A percentile compares a stretch with the other conserved stretches of the same genome.
Conservation (phyloP, 2,888 invertebrate species). For the Pemphredon lugubris region DNA sequence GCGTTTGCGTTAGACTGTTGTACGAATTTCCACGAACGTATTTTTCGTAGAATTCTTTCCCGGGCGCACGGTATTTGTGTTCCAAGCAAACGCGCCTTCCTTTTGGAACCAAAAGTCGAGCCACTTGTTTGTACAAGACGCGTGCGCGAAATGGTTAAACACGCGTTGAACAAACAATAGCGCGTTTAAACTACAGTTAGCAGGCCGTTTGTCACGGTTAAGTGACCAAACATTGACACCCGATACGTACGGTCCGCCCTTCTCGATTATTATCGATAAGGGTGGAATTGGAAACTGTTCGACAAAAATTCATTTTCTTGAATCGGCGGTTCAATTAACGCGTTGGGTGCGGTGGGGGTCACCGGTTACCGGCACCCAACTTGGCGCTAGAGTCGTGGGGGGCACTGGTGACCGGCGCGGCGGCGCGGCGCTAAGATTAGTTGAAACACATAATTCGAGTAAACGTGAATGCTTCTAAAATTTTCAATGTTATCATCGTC, state of each 20-base stretch:
- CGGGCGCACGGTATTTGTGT: slow-evolving; percentile 1
- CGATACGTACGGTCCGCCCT: slow-evolving; percentile 48
- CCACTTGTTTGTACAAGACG: slow-evolving; percentile 57
- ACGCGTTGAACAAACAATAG: slow-evolving; percentile 61
- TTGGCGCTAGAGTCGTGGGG: not conserved
- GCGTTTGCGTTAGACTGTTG: not conserved
- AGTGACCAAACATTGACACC: slow-evolving; percentile 67
- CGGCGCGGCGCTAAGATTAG: no score
- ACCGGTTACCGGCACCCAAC: not conserved
- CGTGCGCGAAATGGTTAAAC: slow-evolving; percentile 67
- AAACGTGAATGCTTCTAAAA: no score
- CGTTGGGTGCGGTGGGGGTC: no score
- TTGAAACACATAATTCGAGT: no score
- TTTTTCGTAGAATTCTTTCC: not conserved
- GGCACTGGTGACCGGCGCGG: no score
- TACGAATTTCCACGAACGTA: not conserved
- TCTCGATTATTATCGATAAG: slow-evolving; percentile 45
- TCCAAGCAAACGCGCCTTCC: slow-evolving; percentile 32
- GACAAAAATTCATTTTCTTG: no score
- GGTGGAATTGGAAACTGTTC: no score
- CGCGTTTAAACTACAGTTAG: slow-evolving; percentile 62
- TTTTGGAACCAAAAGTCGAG: slow-evolving; percentile 55
- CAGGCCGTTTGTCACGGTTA: slow-evolving; percentile 66
- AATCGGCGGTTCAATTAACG: no score
- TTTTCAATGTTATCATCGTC: no score